Evolutionary conservation across 2,113 vertebrate species (phyloP).

Genomic region (Phocoena sinus): DNA sequence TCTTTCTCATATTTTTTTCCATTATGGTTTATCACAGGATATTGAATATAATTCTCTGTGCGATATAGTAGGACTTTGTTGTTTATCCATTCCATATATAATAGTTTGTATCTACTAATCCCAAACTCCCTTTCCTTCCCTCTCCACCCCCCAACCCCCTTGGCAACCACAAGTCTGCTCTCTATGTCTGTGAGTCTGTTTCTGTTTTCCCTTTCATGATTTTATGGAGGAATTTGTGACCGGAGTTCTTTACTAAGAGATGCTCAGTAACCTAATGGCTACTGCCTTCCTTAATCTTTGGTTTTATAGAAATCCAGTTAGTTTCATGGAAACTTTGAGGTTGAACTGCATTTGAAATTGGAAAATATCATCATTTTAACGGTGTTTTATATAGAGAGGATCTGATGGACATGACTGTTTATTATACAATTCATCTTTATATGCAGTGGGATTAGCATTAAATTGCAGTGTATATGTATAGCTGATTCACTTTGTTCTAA

Average conservation of each 20-base stretch:
- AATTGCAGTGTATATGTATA: background rate
- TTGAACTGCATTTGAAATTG: background rate
- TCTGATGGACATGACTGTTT: background rate
- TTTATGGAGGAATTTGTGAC: background rate
- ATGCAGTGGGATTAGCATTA: background rate
- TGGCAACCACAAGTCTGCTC: background rate
- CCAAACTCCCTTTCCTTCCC: background rate
- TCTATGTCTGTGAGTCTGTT: background rate
- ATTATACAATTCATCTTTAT: background rate
- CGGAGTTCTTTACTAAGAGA: background rate
- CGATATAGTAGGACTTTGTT: background rate
- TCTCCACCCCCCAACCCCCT: background rate
- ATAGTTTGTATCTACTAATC: background rate
- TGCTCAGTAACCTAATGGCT: background rate
- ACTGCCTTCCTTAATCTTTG: background rate
- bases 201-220: background rate
- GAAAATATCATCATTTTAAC: conserved; percentile 5
- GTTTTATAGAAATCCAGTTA: background rate
- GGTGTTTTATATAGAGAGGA: background rate
- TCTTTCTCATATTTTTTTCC: background rate
- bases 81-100: background rate
- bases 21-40: background rate
- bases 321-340: background rate
- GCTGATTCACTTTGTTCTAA: too few species aligned
- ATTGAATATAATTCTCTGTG: background rate